Percentiles rank a stretch among this genome's conserved stretches.
Conservation (phyloP, 2,888 invertebrate species). For the Branchipolynoe longqiensis region DNA sequence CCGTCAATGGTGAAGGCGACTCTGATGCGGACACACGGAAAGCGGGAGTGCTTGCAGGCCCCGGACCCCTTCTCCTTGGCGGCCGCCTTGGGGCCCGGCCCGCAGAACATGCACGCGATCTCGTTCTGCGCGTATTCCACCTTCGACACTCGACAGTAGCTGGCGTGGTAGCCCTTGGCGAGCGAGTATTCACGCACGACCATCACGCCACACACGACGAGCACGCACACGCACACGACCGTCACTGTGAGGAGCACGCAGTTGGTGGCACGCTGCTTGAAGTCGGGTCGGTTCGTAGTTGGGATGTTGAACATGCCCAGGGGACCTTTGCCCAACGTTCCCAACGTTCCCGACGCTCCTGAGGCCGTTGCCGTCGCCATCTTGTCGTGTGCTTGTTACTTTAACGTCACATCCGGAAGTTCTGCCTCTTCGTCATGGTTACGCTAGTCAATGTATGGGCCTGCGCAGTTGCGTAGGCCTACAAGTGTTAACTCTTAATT, state of each 20-base stretch:
- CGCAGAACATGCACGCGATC: conserved; percentile 65
- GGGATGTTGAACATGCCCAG: conserved; percentile 44
- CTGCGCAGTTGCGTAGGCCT: too few species aligned
- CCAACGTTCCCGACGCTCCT: background rate
- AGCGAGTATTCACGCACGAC: conserved; percentile 69
- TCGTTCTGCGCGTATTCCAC: conserved; percentile 61
- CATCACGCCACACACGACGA: conserved; percentile 70
- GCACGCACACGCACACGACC: conserved; percentile 67
- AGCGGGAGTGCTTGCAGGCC: conserved; percentile 63
- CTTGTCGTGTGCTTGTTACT: too few species aligned
- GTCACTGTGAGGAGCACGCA: conserved; percentile 69
- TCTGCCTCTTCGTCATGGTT: too few species aligned
- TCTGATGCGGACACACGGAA: conserved; percentile 66
- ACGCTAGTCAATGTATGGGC: too few species aligned
- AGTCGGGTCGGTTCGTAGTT: conserved; percentile 46
- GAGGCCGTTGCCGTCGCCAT: conserved; percentile 44
- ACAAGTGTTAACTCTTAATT: too few species aligned
- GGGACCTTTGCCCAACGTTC: conserved; percentile 22
- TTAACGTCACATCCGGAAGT: too few species aligned
- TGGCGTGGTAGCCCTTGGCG: conserved; percentile 64
- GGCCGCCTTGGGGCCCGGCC: conserved; percentile 64
- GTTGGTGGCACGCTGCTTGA: conserved; percentile 65
- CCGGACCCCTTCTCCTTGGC: conserved; percentile 64
- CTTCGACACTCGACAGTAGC: conserved; percentile 63
- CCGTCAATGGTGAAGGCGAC: conserved; percentile 63